Base-by-base conservation (phyloP, 23 tunicate genomes). In the Botrylloides violaceus region DNA sequence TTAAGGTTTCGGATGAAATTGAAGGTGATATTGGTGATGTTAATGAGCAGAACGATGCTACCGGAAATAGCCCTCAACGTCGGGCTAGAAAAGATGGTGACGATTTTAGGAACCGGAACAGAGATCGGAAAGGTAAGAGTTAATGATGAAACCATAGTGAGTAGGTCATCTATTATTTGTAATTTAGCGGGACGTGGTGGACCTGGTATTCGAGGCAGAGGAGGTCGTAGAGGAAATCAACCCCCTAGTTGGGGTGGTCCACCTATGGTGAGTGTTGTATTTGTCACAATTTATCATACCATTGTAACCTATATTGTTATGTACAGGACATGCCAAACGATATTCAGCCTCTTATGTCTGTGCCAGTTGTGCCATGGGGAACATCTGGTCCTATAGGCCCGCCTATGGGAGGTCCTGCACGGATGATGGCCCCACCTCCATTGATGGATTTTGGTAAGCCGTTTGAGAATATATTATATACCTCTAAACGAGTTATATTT, bases 321-420 rank as follows among this genome's bases (percentile, higher is more conserved):
- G n/a, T n/a, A 7, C 53, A 9, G 12, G 53, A 43, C 53, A 43
- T 43, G 53, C 53, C 53, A 15, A 43, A 34, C 19, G 70, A 68
- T 19, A 68, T 68, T 12, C 56, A 28, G 19, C 74, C 74, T 38
- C n/a, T 68, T 4, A 68, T 68, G 74, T 39, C 74, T n/a, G 15
- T 37, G 12, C 74, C 74, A 36, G 74, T 68, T 20, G 74, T 32
- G 37, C 74, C 74, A 21, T 68, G 74, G 74, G 74, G 37, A 19
- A 56, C 56, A 37, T 56, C 74, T 5, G 33, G 34, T 19, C 1
- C 65, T 18, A 60, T 60, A 23, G 65, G 29, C 27, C 65, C 65
- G 21, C 53, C 53, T 7, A 43, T 43, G 53, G 53, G 53, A 7
- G 34, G 34, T 29, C 70, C 70, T 29, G 18, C 64, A 6, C 74